These are phyloP conservation scores for Neodiprion pinetum DNA, from an alignment of 1,140 invertebrate species.

Conservation along the genomic window DNA sequence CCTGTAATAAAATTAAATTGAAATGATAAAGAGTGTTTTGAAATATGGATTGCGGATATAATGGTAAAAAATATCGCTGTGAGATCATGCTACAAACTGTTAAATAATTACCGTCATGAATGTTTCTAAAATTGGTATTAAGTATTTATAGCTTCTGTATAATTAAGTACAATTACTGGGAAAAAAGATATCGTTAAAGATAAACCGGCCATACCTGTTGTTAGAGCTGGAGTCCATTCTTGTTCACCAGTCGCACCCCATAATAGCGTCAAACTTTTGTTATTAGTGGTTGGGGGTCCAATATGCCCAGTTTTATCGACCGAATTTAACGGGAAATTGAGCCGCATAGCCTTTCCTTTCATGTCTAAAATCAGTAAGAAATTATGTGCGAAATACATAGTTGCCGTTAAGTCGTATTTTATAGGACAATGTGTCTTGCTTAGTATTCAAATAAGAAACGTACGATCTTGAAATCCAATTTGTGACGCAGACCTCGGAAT, in stretches of 20 bases:
- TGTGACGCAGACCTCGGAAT: slow-evolving; percentile 56
- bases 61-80: too few species aligned
- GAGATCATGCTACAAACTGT: too few species aligned
- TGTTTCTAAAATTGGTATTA: too few species aligned
- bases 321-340: slow-evolving; percentile 36
- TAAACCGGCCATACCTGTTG: slow-evolving; percentile 73
- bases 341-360: slow-evolving; percentile 43
- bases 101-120: background rate
- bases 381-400: background rate
- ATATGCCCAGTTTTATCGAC: slow-evolving; percentile 45
- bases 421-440: slow-evolving; percentile 4
- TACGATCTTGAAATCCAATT: slow-evolving; percentile 59
- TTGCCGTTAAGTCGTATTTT: background rate
- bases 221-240: slow-evolving; percentile 93
- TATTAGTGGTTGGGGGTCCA: slow-evolving; percentile 40
- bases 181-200: slow-evolving; percentile 16
- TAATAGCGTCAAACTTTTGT: slow-evolving; percentile 74
- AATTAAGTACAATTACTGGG: background rate
- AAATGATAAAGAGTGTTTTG: too few species aligned
- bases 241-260: slow-evolving; percentile 94
- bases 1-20: too few species aligned
- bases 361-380: slow-evolving; percentile 38
- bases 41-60: too few species aligned
- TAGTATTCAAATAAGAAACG: slow-evolving; percentile 33
- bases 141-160: background rate